A percentile compares a stretch with the other conserved stretches of the same genome.
phyloP scores from a whole-genome alignment of 1,140 invertebrate species.

The Lycorma delicatula region DNA sequence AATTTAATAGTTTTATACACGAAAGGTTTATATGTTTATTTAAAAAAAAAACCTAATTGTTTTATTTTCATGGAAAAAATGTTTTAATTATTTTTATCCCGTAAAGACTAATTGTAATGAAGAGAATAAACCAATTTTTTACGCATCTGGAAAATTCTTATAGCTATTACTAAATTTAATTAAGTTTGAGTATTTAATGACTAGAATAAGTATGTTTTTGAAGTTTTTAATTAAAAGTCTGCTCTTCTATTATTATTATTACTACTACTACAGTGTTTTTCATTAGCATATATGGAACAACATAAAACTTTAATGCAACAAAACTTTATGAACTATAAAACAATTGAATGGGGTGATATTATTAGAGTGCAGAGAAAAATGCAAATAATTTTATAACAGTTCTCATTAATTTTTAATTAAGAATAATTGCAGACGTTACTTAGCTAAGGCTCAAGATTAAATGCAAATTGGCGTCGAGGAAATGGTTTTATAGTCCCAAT shows the following conservation, averaged over 20 bases:
- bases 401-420: slow-evolving; percentile 4
- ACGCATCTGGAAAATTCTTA: no score
- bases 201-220: slow-evolving; percentile 3
- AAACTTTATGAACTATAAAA: slow-evolving; percentile 7
- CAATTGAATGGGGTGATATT: slow-evolving; percentile 6
- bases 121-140: no score
- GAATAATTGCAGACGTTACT: not conserved
- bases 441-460: no score
- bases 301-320: slow-evolving; percentile 5
- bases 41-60: no score
- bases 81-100: no score
- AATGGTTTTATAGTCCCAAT: no score
- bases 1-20: no score
- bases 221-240: slow-evolving; percentile 5
- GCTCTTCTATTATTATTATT: not conserved
- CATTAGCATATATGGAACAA: slow-evolving; percentile 4
- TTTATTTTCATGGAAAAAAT: no score
- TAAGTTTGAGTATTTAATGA: slow-evolving; percentile 5
- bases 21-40: no score
- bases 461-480: no score
- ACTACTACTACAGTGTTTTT: slow-evolving; percentile 2
- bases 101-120: no score
- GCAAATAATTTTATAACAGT: not conserved
- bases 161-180: slow-evolving; percentile 5
- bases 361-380: not conserved